A percentile compares a stretch with the other conserved stretches of the same genome.
These are phyloP conservation scores for Alectura lathami DNA, from an alignment of 2,113 vertebrate species.

Conservation along the genomic window DNA sequence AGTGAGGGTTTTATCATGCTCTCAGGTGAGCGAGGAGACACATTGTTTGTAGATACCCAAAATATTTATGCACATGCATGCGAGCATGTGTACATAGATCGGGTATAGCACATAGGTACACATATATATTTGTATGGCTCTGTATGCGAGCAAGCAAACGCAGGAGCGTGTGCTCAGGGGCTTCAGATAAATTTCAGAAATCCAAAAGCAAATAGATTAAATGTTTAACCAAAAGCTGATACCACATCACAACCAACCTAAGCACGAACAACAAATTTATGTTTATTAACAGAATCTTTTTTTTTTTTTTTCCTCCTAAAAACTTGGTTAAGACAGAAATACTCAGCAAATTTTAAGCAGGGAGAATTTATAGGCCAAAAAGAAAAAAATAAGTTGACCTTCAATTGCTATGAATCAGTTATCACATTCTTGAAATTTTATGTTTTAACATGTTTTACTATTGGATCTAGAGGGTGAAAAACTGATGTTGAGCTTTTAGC, in stretches of 20 bases:
- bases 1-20: background rate
- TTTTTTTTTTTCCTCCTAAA: background rate
- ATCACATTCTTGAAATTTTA: background rate
- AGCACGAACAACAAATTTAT: background rate
- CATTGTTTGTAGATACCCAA: background rate
- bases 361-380: background rate
- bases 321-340: background rate
- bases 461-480: background rate
- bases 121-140: too few relatives aligned
- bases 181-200: background rate
- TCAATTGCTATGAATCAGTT: background rate
- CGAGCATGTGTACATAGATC: too few relatives aligned
- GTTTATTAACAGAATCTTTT: background rate
- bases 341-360: background rate
- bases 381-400: background rate
- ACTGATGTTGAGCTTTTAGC: background rate
- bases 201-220: background rate
- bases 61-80: rapidly evolving
- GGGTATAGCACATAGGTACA: background rate
- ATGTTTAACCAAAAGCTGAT: background rate
- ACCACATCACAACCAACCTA: background rate
- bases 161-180: background rate
- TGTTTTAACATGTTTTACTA: background rate
- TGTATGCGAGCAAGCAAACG: background rate
- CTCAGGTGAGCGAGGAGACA: background rate